A percentile compares a stretch with the other conserved stretches of the same genome.
Conservation (phyloP, 2,113 vertebrate species). For the Micronisus gabar region DNA sequence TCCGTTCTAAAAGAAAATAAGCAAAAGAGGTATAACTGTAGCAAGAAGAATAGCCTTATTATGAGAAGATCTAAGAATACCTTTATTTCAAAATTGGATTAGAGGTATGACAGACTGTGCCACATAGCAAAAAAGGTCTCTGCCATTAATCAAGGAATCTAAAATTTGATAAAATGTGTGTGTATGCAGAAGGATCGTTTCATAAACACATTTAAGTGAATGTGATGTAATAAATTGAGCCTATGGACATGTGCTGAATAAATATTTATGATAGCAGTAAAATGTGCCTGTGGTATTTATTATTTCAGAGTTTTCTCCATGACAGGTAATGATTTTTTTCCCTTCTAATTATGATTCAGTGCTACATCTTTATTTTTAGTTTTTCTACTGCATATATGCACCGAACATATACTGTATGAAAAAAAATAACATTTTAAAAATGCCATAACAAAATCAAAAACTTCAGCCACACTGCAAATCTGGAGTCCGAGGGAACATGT, state of each 20-base stretch:
- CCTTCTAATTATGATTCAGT: neutral
- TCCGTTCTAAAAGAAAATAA: slow-evolving; percentile 3
- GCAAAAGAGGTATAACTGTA: neutral
- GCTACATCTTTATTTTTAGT: neutral
- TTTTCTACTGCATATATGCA: neutral
- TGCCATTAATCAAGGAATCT: slow-evolving; percentile 34
- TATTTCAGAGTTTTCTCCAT: slow-evolving; percentile 11
- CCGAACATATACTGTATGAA: neutral
- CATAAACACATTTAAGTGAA: slow-evolving; percentile 56
- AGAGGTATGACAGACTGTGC: neutral
- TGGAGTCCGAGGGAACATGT: neutral
- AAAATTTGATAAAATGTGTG: slow-evolving; percentile 36
- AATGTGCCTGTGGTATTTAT: slow-evolving; percentile 26
- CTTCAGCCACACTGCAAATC: neutral
- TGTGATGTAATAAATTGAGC: slow-evolving; percentile 55
- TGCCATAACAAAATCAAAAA: neutral
- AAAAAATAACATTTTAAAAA: neutral
- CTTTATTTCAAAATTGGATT: slow-evolving; percentile 48
- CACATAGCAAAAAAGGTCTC: neutral
- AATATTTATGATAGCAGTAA: slow-evolving; percentile 46
- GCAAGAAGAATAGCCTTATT: slow-evolving; percentile 12
- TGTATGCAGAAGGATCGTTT: neutral
- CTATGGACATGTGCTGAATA: slow-evolving; percentile 43
- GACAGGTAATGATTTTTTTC: neutral
- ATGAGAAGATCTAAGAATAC: slow-evolving; percentile 16